Conservation (phyloP, 2,797 vertebrate species). For the Sebastes diploproa region DNA sequence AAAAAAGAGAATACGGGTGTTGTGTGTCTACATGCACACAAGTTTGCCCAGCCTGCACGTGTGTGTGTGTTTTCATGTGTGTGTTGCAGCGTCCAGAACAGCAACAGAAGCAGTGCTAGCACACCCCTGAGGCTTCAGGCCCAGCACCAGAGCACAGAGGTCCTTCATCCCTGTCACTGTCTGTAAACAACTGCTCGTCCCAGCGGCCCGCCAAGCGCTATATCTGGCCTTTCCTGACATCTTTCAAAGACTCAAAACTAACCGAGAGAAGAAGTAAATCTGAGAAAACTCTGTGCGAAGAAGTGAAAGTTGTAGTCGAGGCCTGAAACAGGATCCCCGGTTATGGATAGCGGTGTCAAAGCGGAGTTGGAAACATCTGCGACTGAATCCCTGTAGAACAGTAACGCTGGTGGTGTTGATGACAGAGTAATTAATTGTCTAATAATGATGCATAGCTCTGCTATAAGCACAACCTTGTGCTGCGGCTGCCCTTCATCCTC, state of each 20-base stretch:
- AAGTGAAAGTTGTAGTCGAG: constrained; percentile 45
- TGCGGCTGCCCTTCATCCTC: constrained; percentile 73
- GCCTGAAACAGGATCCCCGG: constrained; percentile 5
- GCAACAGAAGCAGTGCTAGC: constrained; percentile 58
- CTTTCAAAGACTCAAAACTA: constrained; percentile 66
- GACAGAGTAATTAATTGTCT: constrained; percentile 79
- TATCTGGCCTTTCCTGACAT: constrained; percentile 71
- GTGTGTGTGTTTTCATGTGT: constrained; percentile 3
- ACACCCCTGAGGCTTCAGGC: constrained; percentile 64
- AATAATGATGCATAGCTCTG: constrained; percentile 81
- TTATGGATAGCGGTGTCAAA: constrained; percentile 55
- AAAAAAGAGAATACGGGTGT: not conserved
- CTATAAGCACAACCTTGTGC: constrained; percentile 62
- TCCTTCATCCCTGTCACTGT: constrained; percentile 81
- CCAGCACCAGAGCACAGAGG: constrained; percentile 73
- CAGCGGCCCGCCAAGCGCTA: constrained; percentile 61
- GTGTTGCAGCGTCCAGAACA: constrained; percentile 44
- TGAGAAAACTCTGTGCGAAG: constrained; percentile 32
- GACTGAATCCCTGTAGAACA: constrained; percentile 54
- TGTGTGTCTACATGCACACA: constrained; percentile 5
- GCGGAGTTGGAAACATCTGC: constrained; percentile 54
- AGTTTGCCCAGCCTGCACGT: not conserved
- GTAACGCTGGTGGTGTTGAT: constrained; percentile 54
- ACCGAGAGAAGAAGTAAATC: constrained; percentile 53
- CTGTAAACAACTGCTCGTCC: constrained; percentile 78